Percentiles rank a stretch among this genome's conserved stretches.
Conservation (phyloP, 2,797 vertebrate genomes). For the Coluber constrictor region DNA sequence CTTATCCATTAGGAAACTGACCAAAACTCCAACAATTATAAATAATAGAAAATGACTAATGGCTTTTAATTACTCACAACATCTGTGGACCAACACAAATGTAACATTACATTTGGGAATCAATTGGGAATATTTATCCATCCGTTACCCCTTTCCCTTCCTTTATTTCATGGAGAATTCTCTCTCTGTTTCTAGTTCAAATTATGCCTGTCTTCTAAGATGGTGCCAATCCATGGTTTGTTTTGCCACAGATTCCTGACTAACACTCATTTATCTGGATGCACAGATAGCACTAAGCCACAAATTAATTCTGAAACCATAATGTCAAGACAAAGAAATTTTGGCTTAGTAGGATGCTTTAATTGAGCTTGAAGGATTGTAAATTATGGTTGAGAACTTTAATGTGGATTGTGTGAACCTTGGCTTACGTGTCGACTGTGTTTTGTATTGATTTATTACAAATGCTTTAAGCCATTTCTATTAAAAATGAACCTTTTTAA, state of each 20-base stretch:
- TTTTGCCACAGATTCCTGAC: not conserved
- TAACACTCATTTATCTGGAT: not conserved
- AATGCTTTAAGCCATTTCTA: not conserved
- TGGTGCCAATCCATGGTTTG: not conserved
- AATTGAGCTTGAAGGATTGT: not conserved
- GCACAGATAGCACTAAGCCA: not conserved
- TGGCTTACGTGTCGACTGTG: not conserved
- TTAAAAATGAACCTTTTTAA: not conserved
- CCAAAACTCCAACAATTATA: constrained; percentile 34
- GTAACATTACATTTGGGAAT: not conserved
- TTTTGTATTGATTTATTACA: not conserved
- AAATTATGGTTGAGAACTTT: not conserved
- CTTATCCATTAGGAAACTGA: constrained; percentile 43
- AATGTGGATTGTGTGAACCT: not conserved
- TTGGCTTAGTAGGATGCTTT: not conserved
- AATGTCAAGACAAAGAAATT: not conserved
- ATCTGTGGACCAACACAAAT: constrained; percentile 6
- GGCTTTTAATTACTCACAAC: constrained; percentile 45
- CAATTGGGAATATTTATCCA: not conserved
- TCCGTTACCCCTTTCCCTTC: not conserved
- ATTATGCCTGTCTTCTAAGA: not conserved
- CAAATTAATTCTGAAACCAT: not conserved
- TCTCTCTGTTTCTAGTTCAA: not conserved
- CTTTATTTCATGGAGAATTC: not conserved
- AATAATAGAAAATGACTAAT: constrained; percentile 29